Conservation (phyloP, 2,797 vertebrate species). For the Champsocephalus gunnari region DNA sequence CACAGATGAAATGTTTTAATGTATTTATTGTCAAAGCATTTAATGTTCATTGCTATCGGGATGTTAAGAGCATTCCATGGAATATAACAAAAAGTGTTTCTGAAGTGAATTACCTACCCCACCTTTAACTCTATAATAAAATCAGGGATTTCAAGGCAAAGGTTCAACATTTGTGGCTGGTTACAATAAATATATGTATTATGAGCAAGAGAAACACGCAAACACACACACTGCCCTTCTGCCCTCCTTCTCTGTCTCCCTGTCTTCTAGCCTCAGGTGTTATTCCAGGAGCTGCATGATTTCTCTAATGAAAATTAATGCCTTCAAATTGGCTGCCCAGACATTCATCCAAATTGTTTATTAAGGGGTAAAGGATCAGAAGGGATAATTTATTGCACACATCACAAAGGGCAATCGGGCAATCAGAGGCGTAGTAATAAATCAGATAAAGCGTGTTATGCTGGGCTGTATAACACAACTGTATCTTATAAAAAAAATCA, state of each 20-base stretch:
- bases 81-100: no score
- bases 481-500: conserved; percentile 65
- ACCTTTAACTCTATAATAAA: not conserved
- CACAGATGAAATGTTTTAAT: no score
- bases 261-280: conserved; percentile 77
- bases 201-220: not conserved
- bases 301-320: conserved; percentile 84
- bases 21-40: no score
- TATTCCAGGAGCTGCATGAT: conserved; percentile 71
- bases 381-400: conserved; percentile 78
- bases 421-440: conserved; percentile 68
- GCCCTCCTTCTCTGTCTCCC: not conserved
- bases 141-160: not conserved
- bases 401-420: conserved; percentile 77
- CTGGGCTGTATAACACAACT: conserved; percentile 57
- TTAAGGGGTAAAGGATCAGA: conserved; percentile 75
- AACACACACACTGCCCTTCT: not conserved
- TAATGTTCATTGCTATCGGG: no score
- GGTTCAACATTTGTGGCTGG: not conserved
- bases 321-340: conserved; percentile 80
- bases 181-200: not conserved
- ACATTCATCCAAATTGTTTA: conserved; percentile 84
- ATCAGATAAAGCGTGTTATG: conserved; percentile 78
- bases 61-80: no score
- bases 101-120: no score